Conservation (phyloP, 1,140 invertebrate genomes). For the Scaptomyza hsui region DNA sequence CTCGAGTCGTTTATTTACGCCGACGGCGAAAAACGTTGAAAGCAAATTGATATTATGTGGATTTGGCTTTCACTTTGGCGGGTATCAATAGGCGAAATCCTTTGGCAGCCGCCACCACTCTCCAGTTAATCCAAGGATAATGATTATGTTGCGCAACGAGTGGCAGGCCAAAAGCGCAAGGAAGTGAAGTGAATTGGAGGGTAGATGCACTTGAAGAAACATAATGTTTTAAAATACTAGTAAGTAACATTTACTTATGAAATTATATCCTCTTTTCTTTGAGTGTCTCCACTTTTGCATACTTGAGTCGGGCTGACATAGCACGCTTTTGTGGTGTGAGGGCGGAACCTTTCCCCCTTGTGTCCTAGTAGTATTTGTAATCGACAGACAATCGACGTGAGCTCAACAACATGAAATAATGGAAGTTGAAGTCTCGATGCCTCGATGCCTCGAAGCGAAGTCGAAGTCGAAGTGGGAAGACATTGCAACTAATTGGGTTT, state of each 20-base stretch:
- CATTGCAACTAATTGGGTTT: constrained; percentile 80
- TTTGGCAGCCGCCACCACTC: constrained; percentile 61
- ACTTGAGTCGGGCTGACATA: constrained; percentile 1
- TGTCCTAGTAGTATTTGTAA: constrained; percentile 56
- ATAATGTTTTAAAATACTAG: neutral
- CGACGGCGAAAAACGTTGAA: constrained; percentile 67
- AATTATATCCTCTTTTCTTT: neutral
- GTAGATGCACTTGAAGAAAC: constrained; percentile 9
- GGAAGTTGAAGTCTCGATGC: constrained; percentile 57
- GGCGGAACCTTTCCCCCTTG: neutral
- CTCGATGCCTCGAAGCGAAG: constrained; percentile 26
- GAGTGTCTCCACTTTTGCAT: constrained; percentile 35
- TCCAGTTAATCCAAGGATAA: constrained; percentile 80
- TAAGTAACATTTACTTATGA: too few species aligned
- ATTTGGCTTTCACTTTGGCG: constrained; percentile 79
- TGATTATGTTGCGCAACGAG: constrained; percentile 77
- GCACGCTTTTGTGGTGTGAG: neutral
- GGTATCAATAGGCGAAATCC: constrained; percentile 79
- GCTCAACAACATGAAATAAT: constrained; percentile 66
- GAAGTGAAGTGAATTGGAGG: neutral
- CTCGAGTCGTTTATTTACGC: constrained; percentile 74
- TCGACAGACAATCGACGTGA: constrained; percentile 76
- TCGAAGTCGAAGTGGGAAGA: constrained; percentile 24
- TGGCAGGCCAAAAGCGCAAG: neutral
- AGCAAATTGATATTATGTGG: constrained; percentile 83